Base-by-base conservation (phyloP, 2,888 invertebrate genomes). In the Eupithecia subfuscata region DNA sequence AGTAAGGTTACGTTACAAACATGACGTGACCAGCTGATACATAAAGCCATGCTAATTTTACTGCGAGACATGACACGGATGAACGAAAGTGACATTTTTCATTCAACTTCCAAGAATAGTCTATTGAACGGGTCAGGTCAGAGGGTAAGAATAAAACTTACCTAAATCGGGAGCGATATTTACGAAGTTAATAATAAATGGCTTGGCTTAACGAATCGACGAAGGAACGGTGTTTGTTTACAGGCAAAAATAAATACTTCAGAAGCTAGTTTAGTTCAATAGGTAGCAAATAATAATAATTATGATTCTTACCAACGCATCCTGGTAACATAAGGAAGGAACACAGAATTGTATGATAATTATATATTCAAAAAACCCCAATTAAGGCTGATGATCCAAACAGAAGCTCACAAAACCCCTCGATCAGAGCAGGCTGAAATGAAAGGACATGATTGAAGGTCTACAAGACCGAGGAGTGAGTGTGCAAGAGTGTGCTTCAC, bases 81-180 rank as follows among this genome's bases (percentile, higher is more conserved):
- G 25, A 69, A 68, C 52, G 11, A 37, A 69, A 69, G 60, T 63
- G 60, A 63, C 43, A 73, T 73, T 69, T 63, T 60, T 40, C 60
- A 73, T 73, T 45, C 22, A 72, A 18, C 9, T 22, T 71, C 71
- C 64, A 71, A 69, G 43, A 75, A 75, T 69, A 75, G 37, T 14
- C 34, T 14, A 37, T 48, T 70, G 52, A 25, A 52, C 22, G 37
- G 45, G 63, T 16, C 34, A 14, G 22, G 45, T 48, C 56, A 48
- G n/a, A 48, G 34, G 3, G 43, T 40, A 22, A 37, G n/a, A 48
- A 69, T 64, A 63, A 69, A 64, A 65, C 43, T 43, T 43, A 43
- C 45, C 64, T 40, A 40, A 25, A 56, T 56, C 16, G 43, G 67
- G 40, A 37, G 45, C 22, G 37, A 63, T 48, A 48, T 68, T 71